These are phyloP conservation scores for Laupala kohalensis DNA, from an alignment of 1,140 invertebrate species.

Conservation along the genomic window DNA sequence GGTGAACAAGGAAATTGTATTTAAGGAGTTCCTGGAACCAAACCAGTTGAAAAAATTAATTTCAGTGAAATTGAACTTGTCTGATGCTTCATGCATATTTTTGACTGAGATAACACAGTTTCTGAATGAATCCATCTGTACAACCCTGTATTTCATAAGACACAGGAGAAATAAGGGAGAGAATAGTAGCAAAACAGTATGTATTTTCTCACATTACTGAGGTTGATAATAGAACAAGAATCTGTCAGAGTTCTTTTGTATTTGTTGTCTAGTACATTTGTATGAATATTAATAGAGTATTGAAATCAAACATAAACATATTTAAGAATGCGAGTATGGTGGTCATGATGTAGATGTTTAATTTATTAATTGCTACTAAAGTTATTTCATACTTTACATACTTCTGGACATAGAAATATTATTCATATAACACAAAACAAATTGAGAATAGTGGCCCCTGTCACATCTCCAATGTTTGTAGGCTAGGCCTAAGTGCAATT, in stretches of 20 bases:
- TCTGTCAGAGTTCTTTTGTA: background rate
- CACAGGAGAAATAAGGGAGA: too few relatives aligned
- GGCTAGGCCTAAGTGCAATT: constrained; percentile 12
- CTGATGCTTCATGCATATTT: too few relatives aligned
- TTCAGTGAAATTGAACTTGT: too few relatives aligned
- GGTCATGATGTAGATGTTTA: background rate
- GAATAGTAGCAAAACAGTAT: background rate
- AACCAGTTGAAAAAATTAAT: too few relatives aligned
- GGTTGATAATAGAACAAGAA: background rate
- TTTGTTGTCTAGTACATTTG: background rate
- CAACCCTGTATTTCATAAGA: too few relatives aligned
- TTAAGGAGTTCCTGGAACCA: too few relatives aligned
- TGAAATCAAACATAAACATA: constrained; percentile 11
- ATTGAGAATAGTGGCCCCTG: background rate
- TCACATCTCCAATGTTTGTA: constrained; percentile 6
- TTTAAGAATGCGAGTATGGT: constrained; percentile 4
- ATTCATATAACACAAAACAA: background rate
- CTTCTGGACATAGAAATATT: background rate
- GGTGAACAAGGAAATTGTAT: too few relatives aligned
- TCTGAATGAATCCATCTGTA: too few relatives aligned
- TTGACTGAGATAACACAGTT: too few relatives aligned
- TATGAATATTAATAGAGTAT: constrained; percentile 9
- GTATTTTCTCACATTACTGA: background rate
- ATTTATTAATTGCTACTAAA: background rate
- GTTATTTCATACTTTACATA: background rate